Evolutionary conservation across 2,113 vertebrate species (phyloP), one percentile per base, ranked within the genome.

Genomic region (Corydoras sp.): DNA sequence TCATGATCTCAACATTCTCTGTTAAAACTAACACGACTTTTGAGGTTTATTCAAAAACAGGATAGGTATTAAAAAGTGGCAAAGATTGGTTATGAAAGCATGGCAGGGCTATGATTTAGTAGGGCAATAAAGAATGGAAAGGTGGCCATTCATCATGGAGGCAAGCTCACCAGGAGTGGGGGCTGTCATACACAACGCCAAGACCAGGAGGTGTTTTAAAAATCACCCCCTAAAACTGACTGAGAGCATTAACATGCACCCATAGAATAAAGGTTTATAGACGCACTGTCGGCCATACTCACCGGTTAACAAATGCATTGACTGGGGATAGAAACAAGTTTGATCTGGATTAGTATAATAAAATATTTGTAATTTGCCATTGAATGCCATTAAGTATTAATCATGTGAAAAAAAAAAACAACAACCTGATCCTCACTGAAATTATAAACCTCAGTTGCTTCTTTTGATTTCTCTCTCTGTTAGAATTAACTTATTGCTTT

Each of bases 101-200:
- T 84, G 80, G 86, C 84, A 89, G 85, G 85, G 80, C 51, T 81
- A 84, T 90, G 89, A 91, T 91, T 90, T 91, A 91, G 88, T 87
- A 83, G 74, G 81, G 82, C 84, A 88, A 89, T 90, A 89, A 89
- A 90, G 82, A 89, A 78, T 71, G 79, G 86, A 89, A 83, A 86
- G 87, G 83, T 87, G 81, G 85, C 74, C 84, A 85, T 91, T 89
- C 80, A 91, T 91, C 89, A 91, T 80, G 56, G 77, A 80, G 69
- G 77, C 79, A 58, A 76, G 85, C 85, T 87, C 85, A 87, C 87
- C 79, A 80, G 87, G 86, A 89, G 88, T 85, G 82, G 81, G 51
- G 73, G 68, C 85, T 86, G 88, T 86, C 86, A 87, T 73, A 73
- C 80, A 87, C 84, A 83, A 79, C 69, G 82, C 72, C 85, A 80